Conservation (phyloP, 2,113 vertebrate species). For the Chunga burmeisteri region DNA sequence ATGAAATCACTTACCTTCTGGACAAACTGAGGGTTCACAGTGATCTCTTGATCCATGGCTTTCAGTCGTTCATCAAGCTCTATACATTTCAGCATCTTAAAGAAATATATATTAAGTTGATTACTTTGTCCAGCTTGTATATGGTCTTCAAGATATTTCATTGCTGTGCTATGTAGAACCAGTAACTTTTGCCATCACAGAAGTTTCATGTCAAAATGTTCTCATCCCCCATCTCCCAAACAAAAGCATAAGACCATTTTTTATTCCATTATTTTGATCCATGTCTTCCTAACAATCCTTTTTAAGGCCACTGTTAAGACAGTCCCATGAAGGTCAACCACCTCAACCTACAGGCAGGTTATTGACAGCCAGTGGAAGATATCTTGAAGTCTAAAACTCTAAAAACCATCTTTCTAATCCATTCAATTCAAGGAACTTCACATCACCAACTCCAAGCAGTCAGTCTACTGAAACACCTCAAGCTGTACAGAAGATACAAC, state of each 20-base stretch:
- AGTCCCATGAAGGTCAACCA: neutral
- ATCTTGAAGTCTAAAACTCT: neutral
- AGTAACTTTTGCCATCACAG: neutral
- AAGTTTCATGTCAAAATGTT: neutral
- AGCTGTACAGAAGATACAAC: neutral
- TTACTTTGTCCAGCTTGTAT: neutral
- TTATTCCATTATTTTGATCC: neutral
- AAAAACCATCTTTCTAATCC: neutral
- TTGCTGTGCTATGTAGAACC: fast-evolving
- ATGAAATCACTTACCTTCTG: slow-evolving; percentile 86
- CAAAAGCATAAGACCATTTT: neutral
- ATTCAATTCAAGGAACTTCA: neutral
- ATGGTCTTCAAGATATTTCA: neutral
- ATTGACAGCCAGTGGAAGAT: neutral
- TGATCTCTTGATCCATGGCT: slow-evolving; percentile 99
- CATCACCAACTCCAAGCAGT: neutral
- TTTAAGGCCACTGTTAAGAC: neutral
- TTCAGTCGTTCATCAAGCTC: slow-evolving; percentile 98
- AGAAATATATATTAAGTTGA: neutral
- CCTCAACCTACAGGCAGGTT: neutral
- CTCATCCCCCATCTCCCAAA: neutral
- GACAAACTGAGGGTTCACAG: slow-evolving; percentile 99
- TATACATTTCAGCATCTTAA: slow-evolving; percentile 99
- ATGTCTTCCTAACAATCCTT: neutral
- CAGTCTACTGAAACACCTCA: neutral